Base-by-base conservation (phyloP, 2,113 vertebrate species). In the Spizaetus ornatus region DNA sequence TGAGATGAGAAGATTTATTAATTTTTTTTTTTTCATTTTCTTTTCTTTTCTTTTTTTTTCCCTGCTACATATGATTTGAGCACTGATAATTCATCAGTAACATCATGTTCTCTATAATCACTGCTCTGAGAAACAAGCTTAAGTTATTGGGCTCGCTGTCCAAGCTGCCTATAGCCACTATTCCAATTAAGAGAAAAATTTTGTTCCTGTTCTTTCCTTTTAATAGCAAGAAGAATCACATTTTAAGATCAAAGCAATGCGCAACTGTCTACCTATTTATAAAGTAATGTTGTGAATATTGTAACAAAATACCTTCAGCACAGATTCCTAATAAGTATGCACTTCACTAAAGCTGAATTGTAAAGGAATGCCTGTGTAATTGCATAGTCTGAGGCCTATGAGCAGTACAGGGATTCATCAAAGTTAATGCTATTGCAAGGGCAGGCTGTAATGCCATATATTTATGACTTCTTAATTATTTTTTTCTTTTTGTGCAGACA, bases 341-440 rank as follows among this genome's bases (percentile, higher is more conserved):
- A 43, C 67, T 65, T 94, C 36, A 32, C 47, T 85, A 23, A 69
- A 36, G 70, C 86, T 62, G 73, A 47, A 20, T 84, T 84, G 77
- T 21, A 20, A 79, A 96, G 70, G 77, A 87, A 87, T 96, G 93
- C 83, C 83, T 59, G 2, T 38, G 59, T 95, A 96, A 96, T 93
- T 95, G 82, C 67, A 77, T 3, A 47, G 56, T 69, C 66, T 91
- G 87, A 91, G 52, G 20, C 86, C 81, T 52, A 0, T n/a, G 71
- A 80, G 91, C 83, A 67, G 59, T 6, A 20, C 50, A 92, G 82
- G 90, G 86, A 88, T 73, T 94, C 90, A 93, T 88, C 78, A 72
- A 8, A 69, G 48, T 45, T 65, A 72, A 36, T 82, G 48, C 40
- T 78, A 4, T 16, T 91, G 82, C 56, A 84, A 34, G 91, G 72